A percentile compares a stretch with the other conserved stretches of the same genome.
phyloP scores from a whole-genome alignment of 2,888 invertebrate genomes.

The Uloborus plumipes region DNA sequence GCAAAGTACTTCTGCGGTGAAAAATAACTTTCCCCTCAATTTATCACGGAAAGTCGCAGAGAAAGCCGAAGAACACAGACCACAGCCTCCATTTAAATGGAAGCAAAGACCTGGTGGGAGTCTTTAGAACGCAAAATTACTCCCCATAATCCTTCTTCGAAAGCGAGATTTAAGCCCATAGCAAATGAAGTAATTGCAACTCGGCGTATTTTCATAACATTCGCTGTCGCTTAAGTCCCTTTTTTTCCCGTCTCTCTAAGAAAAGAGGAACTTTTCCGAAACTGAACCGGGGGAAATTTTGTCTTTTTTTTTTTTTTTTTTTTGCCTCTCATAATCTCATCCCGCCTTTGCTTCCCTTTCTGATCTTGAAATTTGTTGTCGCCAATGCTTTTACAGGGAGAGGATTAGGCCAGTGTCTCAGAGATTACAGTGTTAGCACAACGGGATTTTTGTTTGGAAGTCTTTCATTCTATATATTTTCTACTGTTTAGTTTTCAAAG shows the following conservation, averaged over 20 bases:
- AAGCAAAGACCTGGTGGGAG: slow-evolving; percentile 22
- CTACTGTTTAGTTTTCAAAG: slow-evolving; percentile 31
- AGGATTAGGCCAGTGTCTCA: slow-evolving; percentile 34
- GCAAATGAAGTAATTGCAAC: slow-evolving; percentile 56
- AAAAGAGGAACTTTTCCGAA: slow-evolving; percentile 32
- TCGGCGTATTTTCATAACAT: slow-evolving; percentile 58
- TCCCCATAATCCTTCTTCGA: slow-evolving; percentile 40
- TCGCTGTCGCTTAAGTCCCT: slow-evolving; percentile 31
- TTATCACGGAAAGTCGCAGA: slow-evolving; percentile 14
- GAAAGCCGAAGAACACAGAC: slow-evolving; percentile 9
- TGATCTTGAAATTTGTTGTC: slow-evolving; percentile 55
- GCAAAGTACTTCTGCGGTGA: slow-evolving; percentile 24
- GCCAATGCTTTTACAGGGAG: slow-evolving; percentile 31
- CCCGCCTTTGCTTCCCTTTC: background rate
- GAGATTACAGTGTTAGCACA: slow-evolving; percentile 47
- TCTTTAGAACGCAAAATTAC: slow-evolving; percentile 56
- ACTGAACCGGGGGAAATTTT: slow-evolving; percentile 27
- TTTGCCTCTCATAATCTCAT: slow-evolving; percentile 25
- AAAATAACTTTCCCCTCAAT: slow-evolving; percentile 41
- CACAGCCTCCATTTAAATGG: slow-evolving; percentile 50
- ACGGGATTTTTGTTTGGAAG: slow-evolving; percentile 8
- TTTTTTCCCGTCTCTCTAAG: slow-evolving; percentile 13
- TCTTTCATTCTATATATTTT: background rate
- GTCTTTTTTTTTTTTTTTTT: background rate
- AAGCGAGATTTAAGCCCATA: slow-evolving; percentile 38